Evolutionary conservation across 2,888 invertebrate genomes (phyloP), one percentile per base, ranked within the genome.

Genomic region (Euplexia lucipara): DNA sequence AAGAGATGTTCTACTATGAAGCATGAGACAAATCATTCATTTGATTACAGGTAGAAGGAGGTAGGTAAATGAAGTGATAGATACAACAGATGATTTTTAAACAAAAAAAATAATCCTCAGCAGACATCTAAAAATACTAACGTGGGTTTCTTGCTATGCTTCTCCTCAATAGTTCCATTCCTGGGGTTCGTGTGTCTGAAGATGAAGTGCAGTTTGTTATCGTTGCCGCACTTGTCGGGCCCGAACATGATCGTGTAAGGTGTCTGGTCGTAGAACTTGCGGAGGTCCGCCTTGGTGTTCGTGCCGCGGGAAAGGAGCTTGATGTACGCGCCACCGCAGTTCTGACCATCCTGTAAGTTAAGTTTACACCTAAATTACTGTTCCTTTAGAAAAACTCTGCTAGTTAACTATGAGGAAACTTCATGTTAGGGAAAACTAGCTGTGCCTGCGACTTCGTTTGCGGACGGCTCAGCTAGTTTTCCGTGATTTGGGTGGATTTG

Each of bases 211-310:
- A 99, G 97, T 95, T 99, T 99, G 88, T 98, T 97, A 91, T 99
- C 98, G 87, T 98, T 98, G 74, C 99, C 99, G 93, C 99, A 99
- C 93, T 99, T 99, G 96, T 99, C 99, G 9, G 99, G 99, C 0
- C 99, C 99, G 95, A 99, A 99, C 99, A 99, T 99, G 86, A 99
- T 98, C 2, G 99, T 98, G 95, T 99, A 99, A 0, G 99, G 98
- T 0, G 99, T 99, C 94, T 99, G 99, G 94, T 99, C 99, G 90
- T 98, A 96, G 94, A 99, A 99, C 86, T 97, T 96, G 77, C 96
- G 97, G 58, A 99, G 95, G 86, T 98, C 97, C 0, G 89, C 89
- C 60, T 90, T 91, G 0, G 88, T 90, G 86, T 96, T 96, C 47
- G 96, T 95, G 61, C 97, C 97, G 30, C 97, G 96, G 12, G 98